Percentiles rank a stretch among this genome's conserved stretches.
Evolutionary conservation across 2,888 invertebrate genomes (phyloP).

Genomic region (Taenaris catops): DNA sequence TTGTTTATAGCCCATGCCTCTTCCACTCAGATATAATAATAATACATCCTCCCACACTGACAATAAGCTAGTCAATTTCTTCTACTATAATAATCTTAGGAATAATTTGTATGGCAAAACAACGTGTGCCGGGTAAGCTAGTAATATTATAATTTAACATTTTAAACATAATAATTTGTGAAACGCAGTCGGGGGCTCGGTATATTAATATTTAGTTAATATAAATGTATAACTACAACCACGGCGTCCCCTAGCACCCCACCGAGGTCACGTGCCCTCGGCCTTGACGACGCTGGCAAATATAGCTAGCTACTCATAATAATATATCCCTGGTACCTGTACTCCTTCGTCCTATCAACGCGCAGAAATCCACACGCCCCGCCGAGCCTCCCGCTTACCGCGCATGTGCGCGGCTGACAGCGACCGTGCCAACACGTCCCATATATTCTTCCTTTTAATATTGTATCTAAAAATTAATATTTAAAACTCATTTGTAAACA

Average conservation of each 20-base stretch:
- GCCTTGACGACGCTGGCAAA: constrained; percentile 46
- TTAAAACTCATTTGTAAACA: constrained; percentile 12
- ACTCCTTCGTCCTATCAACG: constrained; percentile 59
- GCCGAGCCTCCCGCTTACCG: constrained; percentile 52
- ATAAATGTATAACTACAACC: too few relatives aligned
- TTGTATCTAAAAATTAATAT: constrained; percentile 6
- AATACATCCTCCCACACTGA: too few relatives aligned
- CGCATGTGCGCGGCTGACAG: constrained; percentile 67
- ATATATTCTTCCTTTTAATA: constrained; percentile 34
- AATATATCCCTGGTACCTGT: constrained; percentile 37
- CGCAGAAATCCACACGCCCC: constrained; percentile 56
- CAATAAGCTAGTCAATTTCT: too few relatives aligned
- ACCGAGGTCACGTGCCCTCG: constrained; percentile 50
- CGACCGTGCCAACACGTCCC: constrained; percentile 57
- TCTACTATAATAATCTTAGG: too few relatives aligned
- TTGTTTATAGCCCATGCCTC: too few relatives aligned
- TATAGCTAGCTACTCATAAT: constrained; percentile 22
- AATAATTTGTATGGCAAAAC: too few relatives aligned
- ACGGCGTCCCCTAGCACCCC: constrained; percentile 26
- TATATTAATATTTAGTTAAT: too few relatives aligned
- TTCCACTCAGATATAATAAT: too few relatives aligned
- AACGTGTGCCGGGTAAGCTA: too few relatives aligned
- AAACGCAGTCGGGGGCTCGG: too few relatives aligned
- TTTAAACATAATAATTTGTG: too few relatives aligned
- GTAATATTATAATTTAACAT: too few relatives aligned